Conservation (phyloP, 2,797 vertebrate genomes). For the Eleutherodactylus coqui region DNA sequence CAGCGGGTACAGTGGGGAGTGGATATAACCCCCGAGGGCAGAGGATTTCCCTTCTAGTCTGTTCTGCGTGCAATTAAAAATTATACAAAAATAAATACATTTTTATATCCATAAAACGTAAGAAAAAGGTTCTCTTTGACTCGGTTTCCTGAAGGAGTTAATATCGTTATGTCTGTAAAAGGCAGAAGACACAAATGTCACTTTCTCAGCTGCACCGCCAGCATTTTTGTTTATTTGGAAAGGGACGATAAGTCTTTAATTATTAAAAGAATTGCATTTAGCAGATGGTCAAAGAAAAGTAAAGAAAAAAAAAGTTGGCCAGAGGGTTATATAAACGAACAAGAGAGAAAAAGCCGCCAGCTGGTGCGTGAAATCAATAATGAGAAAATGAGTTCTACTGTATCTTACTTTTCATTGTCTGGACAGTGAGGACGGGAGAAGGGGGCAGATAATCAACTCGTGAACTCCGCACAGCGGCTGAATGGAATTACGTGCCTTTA, state of each 20-base stretch:
- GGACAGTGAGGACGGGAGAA: slow-evolving; percentile 70
- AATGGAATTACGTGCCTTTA: slow-evolving; percentile 74
- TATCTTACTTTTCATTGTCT: slow-evolving; percentile 85
- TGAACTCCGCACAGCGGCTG: slow-evolving; percentile 67
- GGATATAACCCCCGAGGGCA: background rate
- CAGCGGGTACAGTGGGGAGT: background rate
- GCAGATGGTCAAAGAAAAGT: slow-evolving; percentile 83
- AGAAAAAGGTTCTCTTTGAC: too few relatives aligned
- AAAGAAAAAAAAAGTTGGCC: slow-evolving; percentile 77
- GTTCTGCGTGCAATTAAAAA: too few relatives aligned
- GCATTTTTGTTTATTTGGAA: slow-evolving; percentile 71
- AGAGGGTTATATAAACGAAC: slow-evolving; percentile 81
- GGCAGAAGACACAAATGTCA: slow-evolving; percentile 15
- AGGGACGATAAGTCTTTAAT: slow-evolving; percentile 75
- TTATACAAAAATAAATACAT: too few relatives aligned
- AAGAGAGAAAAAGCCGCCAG: slow-evolving; percentile 80
- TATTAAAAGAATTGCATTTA: slow-evolving; percentile 79
- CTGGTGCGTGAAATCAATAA: slow-evolving; percentile 86
- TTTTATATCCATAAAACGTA: too few relatives aligned
- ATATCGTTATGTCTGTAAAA: background rate
- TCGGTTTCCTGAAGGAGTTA: background rate
- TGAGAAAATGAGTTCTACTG: slow-evolving; percentile 79
- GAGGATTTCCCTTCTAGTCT: background rate
- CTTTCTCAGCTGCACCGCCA: slow-evolving; percentile 69
- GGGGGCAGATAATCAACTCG: slow-evolving; percentile 68